Evolutionary conservation across 2,888 invertebrate species (phyloP), one percentile per base, ranked within the genome.

Genomic region (Noctua fimbriata): DNA sequence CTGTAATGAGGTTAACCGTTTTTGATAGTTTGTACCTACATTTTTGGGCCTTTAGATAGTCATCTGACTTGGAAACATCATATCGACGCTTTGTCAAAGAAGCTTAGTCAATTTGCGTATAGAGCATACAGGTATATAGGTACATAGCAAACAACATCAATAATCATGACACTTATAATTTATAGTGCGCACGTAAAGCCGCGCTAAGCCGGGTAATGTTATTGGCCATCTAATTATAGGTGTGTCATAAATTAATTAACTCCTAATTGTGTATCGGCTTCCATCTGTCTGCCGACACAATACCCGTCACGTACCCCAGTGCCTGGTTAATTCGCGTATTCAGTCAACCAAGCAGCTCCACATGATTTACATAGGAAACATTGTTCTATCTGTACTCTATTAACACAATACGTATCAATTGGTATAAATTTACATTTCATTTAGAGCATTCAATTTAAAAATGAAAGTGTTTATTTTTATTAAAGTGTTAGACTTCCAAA

Each of bases 231-330:
- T 93, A 94, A 94, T 95, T 94, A 95, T 92, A 90, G 90, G 85
- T 89, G 89, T 90, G 91, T 93, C 94, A 92, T 96, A 95, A 93
- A 96, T 95, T 96, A 95, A 96, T 96, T 96, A 95, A 94, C 92
- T 92, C 90, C 92, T 94, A 95, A 95, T 95, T 94, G 93, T 89
- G 91, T 91, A 92, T 92, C 89, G 91, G 91, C 87, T 91, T 92
- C 92, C 93, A 91, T 94, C 92, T 93, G 92, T 92, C 87, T 84
- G 75, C 73, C 78, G 82, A 72, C 83, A 86, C 84, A 85, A 89
- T 86, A 86, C 84, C 73, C 81, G 86, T 89, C 90, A 90, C 86
- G 86, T 85, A 82, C 80, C 75, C 81, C 81, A 84, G 72, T 86
- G 85, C 86, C 84, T 89, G 82, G 90, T 90, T 90, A 91, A 92